Percentiles rank a stretch among this genome's conserved stretches.
Evolutionary conservation across 2,113 vertebrate species (phyloP).

Genomic region (Turnix velox): DNA sequence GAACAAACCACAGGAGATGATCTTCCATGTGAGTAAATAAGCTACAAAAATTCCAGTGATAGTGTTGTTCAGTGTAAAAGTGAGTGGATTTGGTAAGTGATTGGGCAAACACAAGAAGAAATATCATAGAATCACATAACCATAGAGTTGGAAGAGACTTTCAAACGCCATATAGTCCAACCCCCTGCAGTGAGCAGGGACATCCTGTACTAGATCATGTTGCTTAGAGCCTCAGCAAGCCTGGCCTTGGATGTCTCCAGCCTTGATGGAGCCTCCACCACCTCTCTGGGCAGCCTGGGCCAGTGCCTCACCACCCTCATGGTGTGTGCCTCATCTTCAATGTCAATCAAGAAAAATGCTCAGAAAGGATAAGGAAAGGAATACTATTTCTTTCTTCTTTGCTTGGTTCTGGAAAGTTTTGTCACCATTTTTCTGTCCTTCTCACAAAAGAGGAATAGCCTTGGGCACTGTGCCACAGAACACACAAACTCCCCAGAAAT

Average conservation of each 20-base stretch:
- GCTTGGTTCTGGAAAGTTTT: background rate
- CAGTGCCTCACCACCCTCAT: too few species aligned
- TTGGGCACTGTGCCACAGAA: background rate
- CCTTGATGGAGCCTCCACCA: too few species aligned
- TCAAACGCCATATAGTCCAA: too few species aligned
- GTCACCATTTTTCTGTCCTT: background rate
- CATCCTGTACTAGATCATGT: too few species aligned
- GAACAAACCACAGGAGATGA: background rate
- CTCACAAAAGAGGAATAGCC: background rate
- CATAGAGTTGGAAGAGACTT: too few species aligned
- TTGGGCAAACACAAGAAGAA: background rate
- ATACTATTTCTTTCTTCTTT: background rate
- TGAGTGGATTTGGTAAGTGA: background rate
- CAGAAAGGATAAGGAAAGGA: background rate
- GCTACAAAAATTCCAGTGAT: background rate
- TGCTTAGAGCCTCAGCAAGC: too few species aligned
- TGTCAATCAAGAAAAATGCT: background rate
- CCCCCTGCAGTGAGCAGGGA: too few species aligned
- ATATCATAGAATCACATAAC: too few species aligned
- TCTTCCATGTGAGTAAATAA: background rate
- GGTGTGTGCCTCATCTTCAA: too few species aligned
- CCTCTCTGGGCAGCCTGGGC: too few species aligned
- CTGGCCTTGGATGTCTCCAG: too few species aligned
- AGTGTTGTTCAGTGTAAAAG: background rate
- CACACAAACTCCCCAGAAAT: background rate